These are phyloP conservation scores for Schizopygopsis malacanthus DNA, from an alignment of 2,797 vertebrate genomes.

Conservation along the genomic window DNA sequence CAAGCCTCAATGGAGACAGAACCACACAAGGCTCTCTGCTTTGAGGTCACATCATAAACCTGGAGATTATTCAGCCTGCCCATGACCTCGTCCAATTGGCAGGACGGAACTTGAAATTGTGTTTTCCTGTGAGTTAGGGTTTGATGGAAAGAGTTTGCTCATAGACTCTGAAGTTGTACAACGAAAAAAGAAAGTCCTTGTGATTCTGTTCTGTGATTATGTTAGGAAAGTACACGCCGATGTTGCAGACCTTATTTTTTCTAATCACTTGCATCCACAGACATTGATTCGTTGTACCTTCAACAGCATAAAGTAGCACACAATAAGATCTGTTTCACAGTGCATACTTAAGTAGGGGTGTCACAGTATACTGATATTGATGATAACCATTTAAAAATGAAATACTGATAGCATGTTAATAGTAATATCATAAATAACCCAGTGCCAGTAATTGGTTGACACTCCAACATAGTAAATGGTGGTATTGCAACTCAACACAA, in stretches of 20 bases:
- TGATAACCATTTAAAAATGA: background rate
- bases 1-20: constrained; percentile 8
- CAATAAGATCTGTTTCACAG: background rate
- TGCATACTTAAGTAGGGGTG: background rate
- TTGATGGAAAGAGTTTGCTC: constrained; percentile 28
- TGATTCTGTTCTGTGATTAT: constrained; percentile 14
- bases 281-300: background rate
- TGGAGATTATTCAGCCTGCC: constrained; percentile 25
- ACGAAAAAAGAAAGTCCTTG: constrained; percentile 24
- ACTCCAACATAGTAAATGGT: background rate
- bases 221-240: background rate
- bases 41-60: constrained; percentile 47
- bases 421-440: background rate
- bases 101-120: constrained; percentile 29
- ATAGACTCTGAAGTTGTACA: constrained; percentile 7
- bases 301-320: background rate
- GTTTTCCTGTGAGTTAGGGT: constrained; percentile 18
- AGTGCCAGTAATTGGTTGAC: background rate
- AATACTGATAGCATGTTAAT: background rate
- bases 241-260: background rate
- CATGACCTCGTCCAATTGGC: constrained; percentile 30
- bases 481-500: background rate
- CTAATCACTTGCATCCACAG: background rate
- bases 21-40: constrained; percentile 1
- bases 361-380: background rate